phyloP scores from a whole-genome alignment of 2,888 invertebrate genomes.

The Dicranocentrus wangi region DNA sequence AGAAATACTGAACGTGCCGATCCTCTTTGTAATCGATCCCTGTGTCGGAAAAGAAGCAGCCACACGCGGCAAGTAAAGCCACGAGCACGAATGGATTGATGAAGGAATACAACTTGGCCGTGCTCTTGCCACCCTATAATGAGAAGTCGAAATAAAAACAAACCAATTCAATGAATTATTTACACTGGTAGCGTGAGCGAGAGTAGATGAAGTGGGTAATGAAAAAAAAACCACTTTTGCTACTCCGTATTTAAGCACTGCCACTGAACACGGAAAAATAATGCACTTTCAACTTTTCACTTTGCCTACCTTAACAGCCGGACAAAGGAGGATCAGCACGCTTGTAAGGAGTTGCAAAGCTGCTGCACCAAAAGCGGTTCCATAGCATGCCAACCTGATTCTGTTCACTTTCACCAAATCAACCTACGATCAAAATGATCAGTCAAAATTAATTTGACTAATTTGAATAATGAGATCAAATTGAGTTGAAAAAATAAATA shows the following conservation, averaged over 20 bases:
- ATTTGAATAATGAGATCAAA: background rate
- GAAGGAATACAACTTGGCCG: slow-evolving; percentile 66
- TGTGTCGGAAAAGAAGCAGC: slow-evolving; percentile 61
- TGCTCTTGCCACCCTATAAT: slow-evolving; percentile 63
- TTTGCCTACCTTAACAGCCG: slow-evolving; percentile 66
- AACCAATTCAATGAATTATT: slow-evolving; percentile 49
- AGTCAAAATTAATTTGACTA: background rate
- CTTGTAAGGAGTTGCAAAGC: slow-evolving; percentile 67
- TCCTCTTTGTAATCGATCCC: slow-evolving; percentile 59
- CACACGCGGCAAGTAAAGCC: slow-evolving; percentile 58
- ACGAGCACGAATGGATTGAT: slow-evolving; percentile 68
- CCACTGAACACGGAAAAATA: no score
- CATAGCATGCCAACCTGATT: slow-evolving; percentile 65
- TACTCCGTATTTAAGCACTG: no score
- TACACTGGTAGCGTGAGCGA: slow-evolving; percentile 3
- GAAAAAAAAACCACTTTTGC: no score
- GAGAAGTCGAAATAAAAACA: slow-evolving; percentile 34
- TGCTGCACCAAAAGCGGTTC: slow-evolving; percentile 65
- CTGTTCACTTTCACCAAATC: slow-evolving; percentile 53
- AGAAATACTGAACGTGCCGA: slow-evolving; percentile 44
- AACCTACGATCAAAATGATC: slow-evolving; percentile 25
- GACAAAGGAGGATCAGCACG: slow-evolving; percentile 66
- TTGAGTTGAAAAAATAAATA: no score
- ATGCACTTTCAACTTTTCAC: no score
- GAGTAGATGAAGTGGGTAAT: no score